Conservation (phyloP, 2,797 vertebrate species). For the Gymnodraco acuticeps region DNA sequence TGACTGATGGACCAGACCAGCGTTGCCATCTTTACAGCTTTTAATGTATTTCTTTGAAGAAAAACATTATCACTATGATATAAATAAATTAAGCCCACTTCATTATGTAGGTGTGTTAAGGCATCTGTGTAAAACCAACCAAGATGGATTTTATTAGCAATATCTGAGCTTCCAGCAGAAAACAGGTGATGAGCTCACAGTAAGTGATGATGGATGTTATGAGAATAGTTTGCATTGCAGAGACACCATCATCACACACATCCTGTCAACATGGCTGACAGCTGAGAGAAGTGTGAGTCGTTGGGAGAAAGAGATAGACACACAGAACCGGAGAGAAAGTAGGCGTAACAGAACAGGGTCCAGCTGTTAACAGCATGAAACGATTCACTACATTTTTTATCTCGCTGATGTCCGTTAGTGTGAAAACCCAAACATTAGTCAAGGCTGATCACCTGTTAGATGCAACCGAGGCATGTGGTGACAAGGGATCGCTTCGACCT, state of each 20-base stretch:
- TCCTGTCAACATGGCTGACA: slow-evolving; percentile 69
- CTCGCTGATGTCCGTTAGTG: slow-evolving; percentile 22
- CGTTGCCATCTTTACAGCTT: neutral
- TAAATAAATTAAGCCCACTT: slow-evolving; percentile 22
- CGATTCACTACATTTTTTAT: slow-evolving; percentile 41
- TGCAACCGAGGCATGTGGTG: slow-evolving; percentile 31
- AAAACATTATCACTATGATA: neutral
- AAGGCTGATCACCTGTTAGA: slow-evolving; percentile 59
- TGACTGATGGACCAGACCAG: neutral
- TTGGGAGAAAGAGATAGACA: slow-evolving; percentile 34
- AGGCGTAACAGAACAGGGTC: slow-evolving; percentile 53
- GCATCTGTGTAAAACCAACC: slow-evolving; percentile 30
- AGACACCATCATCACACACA: slow-evolving; percentile 72
- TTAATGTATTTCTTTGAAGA: neutral
- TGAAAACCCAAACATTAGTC: slow-evolving; percentile 37
- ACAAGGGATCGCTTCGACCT: slow-evolving; percentile 34
- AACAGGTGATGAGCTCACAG: slow-evolving; percentile 75
- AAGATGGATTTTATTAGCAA: slow-evolving; percentile 24
- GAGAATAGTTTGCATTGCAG: slow-evolving; percentile 72
- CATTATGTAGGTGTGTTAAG: slow-evolving; percentile 31
- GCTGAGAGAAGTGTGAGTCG: slow-evolving; percentile 59
- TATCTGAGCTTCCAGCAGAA: slow-evolving; percentile 59
- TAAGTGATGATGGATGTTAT: slow-evolving; percentile 71
- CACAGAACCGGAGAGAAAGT: slow-evolving; percentile 24
- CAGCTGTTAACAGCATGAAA: slow-evolving; percentile 71